A percentile compares a stretch with the other conserved stretches of the same genome.
These are phyloP conservation scores for Catagonus wagneri DNA, from an alignment of 2,113 vertebrate genomes.

Conservation along the genomic window DNA sequence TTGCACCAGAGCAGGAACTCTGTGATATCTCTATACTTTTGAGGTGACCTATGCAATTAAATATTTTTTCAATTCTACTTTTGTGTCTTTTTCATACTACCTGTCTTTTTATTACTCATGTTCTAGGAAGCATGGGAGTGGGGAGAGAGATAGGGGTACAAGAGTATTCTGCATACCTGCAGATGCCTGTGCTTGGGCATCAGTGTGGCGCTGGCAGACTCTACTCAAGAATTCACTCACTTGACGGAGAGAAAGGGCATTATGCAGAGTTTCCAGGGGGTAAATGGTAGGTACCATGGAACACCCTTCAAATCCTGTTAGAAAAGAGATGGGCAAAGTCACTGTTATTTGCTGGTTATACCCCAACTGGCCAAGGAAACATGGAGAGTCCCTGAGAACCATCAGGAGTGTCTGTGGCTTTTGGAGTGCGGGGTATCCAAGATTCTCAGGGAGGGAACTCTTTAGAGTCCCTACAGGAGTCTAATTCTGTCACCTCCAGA, in stretches of 20 bases:
- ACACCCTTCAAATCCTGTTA: conserved; percentile 98
- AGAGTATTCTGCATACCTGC: conserved; percentile 88
- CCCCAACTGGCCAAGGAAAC: conserved; percentile 54
- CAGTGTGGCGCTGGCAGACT: conserved; percentile 92
- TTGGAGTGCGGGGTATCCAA: conserved; percentile 57
- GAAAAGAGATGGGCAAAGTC: conserved; percentile 82
- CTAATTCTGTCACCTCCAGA: conserved; percentile 60
- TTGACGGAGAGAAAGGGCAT: conserved; percentile 97
- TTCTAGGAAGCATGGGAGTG: not conserved
- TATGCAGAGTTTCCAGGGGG: conserved; percentile 98
- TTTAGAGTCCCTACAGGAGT: conserved; percentile 41
- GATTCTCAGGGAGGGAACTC: conserved; percentile 61
- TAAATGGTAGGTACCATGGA: conserved; percentile 99
- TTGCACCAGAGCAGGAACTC: too few relatives aligned
- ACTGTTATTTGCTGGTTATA: conserved; percentile 66
- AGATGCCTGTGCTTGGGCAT: conserved; percentile 89
- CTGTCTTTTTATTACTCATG: conserved; percentile 26
- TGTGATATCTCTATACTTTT: not conserved
- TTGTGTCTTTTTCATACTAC: not conserved
- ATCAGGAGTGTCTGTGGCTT: conserved; percentile 66
- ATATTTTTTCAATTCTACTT: conserved; percentile 39
- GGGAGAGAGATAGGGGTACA: not conserved
- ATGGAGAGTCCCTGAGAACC: conserved; percentile 71
- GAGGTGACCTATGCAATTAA: not conserved
- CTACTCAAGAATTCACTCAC: conserved; percentile 94